Base-by-base conservation (phyloP, 1,140 invertebrate species). In the Vanessa atalanta region DNA sequence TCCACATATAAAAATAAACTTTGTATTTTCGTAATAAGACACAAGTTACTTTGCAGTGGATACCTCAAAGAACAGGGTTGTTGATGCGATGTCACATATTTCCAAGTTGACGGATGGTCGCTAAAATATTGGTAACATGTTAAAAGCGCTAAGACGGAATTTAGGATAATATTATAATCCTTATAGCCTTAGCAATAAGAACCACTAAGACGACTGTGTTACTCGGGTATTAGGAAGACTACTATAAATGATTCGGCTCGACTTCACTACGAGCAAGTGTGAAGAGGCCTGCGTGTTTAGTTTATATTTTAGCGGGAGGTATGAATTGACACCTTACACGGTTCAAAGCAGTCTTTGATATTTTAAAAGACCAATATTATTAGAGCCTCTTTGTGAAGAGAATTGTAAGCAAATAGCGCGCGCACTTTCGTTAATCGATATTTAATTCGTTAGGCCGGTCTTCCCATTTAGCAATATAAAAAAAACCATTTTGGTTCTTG, bases 71-170 rank as follows among this genome's bases (percentile, higher is more conserved):
- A 70, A 6, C 68, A 50, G 57, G 68, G 68, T 63, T 70, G 68
- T 70, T 61, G 26, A 70, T 70, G 68, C 23, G 68, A 51, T 70
- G 68, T 70, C 68, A 70, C 68, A 70, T 70, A 70, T 70, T 72
- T 55, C 70, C 63, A 70, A 75, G 64, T 65, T 75, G 73, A 75
- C 68, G 68, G 69, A 70, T 66, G 68, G 63, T 51, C 64, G 73
- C 73, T 75, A 75, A 75, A 75, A 71, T 75, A 71, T 75, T 67
- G 69, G 67, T 71, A 61, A 75, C 68, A 64, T 75, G 68, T 75
- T 64, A 75, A 75, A 60, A 57, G 63, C 47, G 61, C 53, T 75
- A 60, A 57, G 37, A 26, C 51, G 13, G 31, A 63, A 75, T 50
- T 43, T 23, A 0, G 47, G 0, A 3, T 16, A 47, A 16, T 2